Evolutionary conservation across 1,140 invertebrate species (phyloP).

Genomic region (Drosophila albomicans): DNA sequence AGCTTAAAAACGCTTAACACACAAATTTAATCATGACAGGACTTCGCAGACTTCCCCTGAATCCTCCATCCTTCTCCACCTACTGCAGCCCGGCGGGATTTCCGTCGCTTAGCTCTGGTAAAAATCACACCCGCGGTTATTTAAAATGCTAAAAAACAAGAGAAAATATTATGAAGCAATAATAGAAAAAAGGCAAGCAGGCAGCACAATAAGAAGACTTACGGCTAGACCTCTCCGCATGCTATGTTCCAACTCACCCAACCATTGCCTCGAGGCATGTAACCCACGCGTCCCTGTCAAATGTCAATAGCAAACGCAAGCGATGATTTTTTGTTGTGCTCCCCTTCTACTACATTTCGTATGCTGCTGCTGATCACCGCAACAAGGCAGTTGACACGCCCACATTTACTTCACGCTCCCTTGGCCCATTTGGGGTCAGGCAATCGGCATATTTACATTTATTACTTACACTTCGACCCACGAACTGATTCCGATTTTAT

Average conservation of each 20-base stretch:
- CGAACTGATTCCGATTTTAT: slow-evolving; percentile 31
- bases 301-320: slow-evolving; percentile 75
- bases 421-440: slow-evolving; percentile 40
- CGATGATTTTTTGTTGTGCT: slow-evolving; percentile 26
- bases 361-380: slow-evolving; percentile 55
- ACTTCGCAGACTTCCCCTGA: slow-evolving; percentile 17
- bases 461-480: slow-evolving; percentile 50
- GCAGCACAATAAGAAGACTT: slow-evolving; percentile 30
- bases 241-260: not conserved
- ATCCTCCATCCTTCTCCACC: not conserved
- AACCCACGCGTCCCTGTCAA: slow-evolving; percentile 73
- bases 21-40: slow-evolving; percentile 77
- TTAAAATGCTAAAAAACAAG: slow-evolving; percentile 74
- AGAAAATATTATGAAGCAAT: slow-evolving; percentile 72
- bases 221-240: slow-evolving; percentile 14
- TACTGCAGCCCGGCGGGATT: slow-evolving; percentile 20
- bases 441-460: slow-evolving; percentile 69
- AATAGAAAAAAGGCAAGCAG: slow-evolving; percentile 41
- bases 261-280: slow-evolving; percentile 39
- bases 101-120: slow-evolving; percentile 43
- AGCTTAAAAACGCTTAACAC: slow-evolving; percentile 71
- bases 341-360: slow-evolving; percentile 3
- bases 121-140: slow-evolving; percentile 81
- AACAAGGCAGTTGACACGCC: slow-evolving; percentile 49
- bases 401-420: not conserved